Evolutionary conservation across 1,140 invertebrate genomes (phyloP).

Genomic region (Camponotus floridanus): DNA sequence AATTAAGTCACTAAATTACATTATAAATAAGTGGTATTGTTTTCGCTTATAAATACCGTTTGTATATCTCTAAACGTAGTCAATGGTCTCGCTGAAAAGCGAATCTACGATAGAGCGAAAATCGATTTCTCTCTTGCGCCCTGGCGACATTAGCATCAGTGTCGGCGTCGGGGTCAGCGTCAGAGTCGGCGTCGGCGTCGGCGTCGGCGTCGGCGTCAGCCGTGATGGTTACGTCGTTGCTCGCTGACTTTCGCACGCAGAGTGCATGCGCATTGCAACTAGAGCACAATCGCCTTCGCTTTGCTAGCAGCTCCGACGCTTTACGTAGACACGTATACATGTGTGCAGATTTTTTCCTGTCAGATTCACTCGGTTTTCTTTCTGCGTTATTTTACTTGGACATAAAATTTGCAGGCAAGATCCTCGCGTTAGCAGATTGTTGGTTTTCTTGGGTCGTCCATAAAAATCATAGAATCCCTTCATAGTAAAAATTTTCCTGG

Average conservation of each 20-base stretch:
- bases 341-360: too few relatives aligned
- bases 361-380: not conserved
- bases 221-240: slow-evolving; percentile 28
- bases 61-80: not conserved
- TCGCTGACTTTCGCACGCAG: slow-evolving; percentile 57
- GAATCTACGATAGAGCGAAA: slow-evolving; percentile 10
- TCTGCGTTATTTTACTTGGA: not conserved
- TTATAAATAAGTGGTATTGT: not conserved
- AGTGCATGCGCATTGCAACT: slow-evolving; percentile 78
- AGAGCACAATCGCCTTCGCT: slow-evolving; percentile 66
- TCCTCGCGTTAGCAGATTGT: not conserved
- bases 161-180: slow-evolving; percentile 1
- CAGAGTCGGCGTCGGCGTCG: slow-evolving; percentile 26
- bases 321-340: too few relatives aligned
- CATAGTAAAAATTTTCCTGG: not conserved
- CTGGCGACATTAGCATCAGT: slow-evolving; percentile 6
- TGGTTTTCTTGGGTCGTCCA: too few relatives aligned
- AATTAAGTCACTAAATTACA: not conserved
- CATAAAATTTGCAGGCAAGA: not conserved
- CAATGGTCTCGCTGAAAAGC: not conserved
- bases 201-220: slow-evolving; percentile 59
- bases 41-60: not conserved
- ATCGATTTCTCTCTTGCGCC: slow-evolving; percentile 19
- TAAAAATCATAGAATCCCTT: not conserved
- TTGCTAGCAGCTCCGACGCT: not conserved